A percentile compares a stretch with the other conserved stretches of the same genome.
Evolutionary conservation across 2,888 invertebrate species (phyloP).

Genomic region (Lagria hirta): DNA sequence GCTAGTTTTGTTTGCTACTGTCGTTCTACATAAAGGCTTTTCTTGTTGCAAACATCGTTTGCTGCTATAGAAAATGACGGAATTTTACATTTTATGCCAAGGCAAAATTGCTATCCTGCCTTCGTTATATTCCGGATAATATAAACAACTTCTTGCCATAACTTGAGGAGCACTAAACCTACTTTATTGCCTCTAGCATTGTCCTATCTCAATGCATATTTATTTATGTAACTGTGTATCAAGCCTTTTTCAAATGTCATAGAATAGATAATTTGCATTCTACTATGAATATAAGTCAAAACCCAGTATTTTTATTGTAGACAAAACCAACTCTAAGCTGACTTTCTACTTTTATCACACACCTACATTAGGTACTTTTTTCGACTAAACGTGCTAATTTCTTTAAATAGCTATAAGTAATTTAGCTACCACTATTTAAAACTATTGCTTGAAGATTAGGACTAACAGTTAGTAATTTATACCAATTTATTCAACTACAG

Average conservation of each 20-base stretch:
- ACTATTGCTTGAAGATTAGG: no score
- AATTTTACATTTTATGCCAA: constrained; percentile 25
- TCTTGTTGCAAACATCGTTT: constrained; percentile 17
- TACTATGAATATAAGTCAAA: constrained; percentile 8
- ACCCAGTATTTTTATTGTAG: no score
- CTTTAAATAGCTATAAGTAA: no score
- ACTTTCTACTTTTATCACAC: no score
- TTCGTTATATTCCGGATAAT: constrained; percentile 29
- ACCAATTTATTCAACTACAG: no score
- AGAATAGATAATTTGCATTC: constrained; percentile 27
- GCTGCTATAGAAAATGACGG: constrained; percentile 17
- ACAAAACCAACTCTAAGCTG: no score
- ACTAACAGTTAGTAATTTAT: no score
- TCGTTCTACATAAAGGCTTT: no score
- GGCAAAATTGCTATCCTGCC: constrained; percentile 26
- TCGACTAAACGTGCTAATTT: no score
- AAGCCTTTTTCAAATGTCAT: constrained; percentile 22
- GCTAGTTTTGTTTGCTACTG: no score
- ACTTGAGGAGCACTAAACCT: constrained; percentile 30
- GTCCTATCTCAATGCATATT: constrained; percentile 27
- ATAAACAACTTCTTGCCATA: constrained; percentile 31
- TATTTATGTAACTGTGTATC: constrained; percentile 28
- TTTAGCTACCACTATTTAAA: no score
- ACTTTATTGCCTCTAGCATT: constrained; percentile 29
- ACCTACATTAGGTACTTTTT: no score